phyloP scores from a whole-genome alignment of 92 coral and sea anemone genomes.

The Anthopleura xanthogrammica region DNA sequence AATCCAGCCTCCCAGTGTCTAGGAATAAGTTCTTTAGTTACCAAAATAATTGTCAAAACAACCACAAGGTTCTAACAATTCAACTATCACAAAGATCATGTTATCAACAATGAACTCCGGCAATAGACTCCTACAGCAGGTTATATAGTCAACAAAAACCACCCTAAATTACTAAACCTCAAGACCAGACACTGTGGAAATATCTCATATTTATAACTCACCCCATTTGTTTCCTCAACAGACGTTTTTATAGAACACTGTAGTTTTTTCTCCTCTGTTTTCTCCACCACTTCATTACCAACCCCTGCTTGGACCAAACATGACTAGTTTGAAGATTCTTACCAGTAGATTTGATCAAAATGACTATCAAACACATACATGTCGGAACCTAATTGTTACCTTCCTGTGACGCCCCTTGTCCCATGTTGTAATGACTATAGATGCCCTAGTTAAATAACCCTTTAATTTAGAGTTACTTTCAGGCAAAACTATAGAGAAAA shows the following conservation, averaged over 20 bases:
- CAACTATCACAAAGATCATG: not conserved
- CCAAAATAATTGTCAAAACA: not conserved
- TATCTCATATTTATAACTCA: slow-evolving; percentile 36
- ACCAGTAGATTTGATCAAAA: slow-evolving; percentile 25
- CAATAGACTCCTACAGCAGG: not conserved
- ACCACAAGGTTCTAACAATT: not conserved
- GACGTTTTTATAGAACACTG: slow-evolving; percentile 84
- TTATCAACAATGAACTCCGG: not conserved
- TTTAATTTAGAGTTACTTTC: not conserved
- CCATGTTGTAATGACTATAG: slow-evolving; percentile 60
- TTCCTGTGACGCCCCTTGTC: slow-evolving; percentile 86
- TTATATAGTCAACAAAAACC: not conserved
- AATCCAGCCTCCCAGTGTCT: not conserved
- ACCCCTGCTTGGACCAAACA: slow-evolving; percentile 61
- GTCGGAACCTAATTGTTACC: slow-evolving; percentile 44
- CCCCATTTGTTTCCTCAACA: slow-evolving; percentile 73
- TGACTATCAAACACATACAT: slow-evolving; percentile 3
- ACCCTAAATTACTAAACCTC: not conserved
- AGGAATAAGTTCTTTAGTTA: not conserved
- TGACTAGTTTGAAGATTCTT: slow-evolving; percentile 19
- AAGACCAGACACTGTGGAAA: not conserved
- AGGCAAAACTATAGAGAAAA: slow-evolving; percentile 7
- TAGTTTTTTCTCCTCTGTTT: slow-evolving; percentile 86
- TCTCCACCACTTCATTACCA: slow-evolving; percentile 83
- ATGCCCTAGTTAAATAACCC: not conserved